phyloP scores from a whole-genome alignment of 2,888 invertebrate species.

The Spialia ferax region DNA sequence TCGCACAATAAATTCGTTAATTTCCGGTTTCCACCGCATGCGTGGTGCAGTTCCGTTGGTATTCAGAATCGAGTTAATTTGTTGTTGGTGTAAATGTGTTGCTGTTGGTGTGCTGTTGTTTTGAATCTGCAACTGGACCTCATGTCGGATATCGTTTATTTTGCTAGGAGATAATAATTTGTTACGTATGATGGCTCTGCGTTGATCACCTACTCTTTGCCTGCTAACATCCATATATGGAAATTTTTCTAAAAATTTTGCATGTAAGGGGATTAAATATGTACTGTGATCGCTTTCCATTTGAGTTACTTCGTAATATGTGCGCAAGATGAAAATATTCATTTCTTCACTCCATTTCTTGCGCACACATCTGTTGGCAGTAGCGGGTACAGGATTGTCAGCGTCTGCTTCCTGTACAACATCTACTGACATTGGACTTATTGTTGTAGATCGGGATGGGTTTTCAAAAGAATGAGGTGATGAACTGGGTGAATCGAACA shows the following conservation, averaged over 20 bases:
- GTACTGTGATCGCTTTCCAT: no score
- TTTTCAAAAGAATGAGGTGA: no score
- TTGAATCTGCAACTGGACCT: background rate
- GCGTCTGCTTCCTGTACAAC: slow-evolving; percentile 1
- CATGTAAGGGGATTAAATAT: no score
- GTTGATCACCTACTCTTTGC: background rate
- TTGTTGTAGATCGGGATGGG: no score
- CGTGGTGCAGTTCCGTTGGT: background rate
- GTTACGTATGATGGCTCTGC: slow-evolving; percentile 2
- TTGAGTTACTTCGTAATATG: no score
- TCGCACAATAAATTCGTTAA: background rate
- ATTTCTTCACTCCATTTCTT: slow-evolving; percentile 42
- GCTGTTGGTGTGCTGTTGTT: background rate
- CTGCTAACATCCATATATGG: background rate
- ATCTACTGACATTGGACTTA: no score
- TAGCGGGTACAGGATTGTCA: slow-evolving; percentile 38
- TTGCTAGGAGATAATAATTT: background rate
- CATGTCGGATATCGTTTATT: background rate
- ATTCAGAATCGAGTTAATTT: background rate
- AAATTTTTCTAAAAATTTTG: no score
- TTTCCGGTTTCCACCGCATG: background rate
- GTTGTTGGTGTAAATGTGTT: background rate
- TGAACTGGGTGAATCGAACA: no score
- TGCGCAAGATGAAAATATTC: slow-evolving; percentile 31
- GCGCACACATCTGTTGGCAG: slow-evolving; percentile 32